These are phyloP conservation scores for Dicentrarchus labrax DNA, from an alignment of 2,113 vertebrate species.

Conservation along the genomic window DNA sequence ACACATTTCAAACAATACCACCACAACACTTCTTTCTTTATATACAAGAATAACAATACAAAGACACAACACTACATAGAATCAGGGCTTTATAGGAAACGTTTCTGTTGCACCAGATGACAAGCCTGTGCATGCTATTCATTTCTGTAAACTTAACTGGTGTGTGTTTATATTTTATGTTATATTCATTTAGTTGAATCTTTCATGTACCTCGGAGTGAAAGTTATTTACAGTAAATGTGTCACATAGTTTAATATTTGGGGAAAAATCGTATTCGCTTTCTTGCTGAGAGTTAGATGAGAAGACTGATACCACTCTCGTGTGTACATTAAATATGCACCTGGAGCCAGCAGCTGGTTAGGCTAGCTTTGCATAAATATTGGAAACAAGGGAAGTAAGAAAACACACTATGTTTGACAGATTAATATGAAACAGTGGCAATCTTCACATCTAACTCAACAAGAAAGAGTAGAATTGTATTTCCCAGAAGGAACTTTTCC, in stretches of 20 bases:
- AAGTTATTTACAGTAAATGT: background rate
- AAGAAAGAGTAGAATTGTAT: no score
- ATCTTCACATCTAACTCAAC: no score
- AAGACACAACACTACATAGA: background rate
- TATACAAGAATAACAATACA: background rate
- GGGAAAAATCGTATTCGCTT: background rate
- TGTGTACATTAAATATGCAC: no score
- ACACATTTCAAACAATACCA: conserved; percentile 37
- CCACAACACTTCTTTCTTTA: background rate
- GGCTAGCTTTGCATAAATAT: no score
- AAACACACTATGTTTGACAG: no score
- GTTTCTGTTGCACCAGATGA: background rate
- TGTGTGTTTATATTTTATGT: background rate
- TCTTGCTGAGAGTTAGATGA: background rate
- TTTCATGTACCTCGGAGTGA: background rate
- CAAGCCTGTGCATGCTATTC: background rate
- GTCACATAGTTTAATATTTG: background rate
- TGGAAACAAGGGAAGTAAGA: background rate
- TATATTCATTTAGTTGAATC: background rate
- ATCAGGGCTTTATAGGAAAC: background rate
- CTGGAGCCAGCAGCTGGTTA: no score
- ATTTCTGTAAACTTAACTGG: no score
- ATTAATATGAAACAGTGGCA: no score
- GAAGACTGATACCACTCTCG: background rate
- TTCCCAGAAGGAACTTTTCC: no score